Percentiles rank a stretch among this genome's conserved stretches.
Conservation (phyloP, 2,888 invertebrate genomes). For the Leucophenga montana region DNA sequence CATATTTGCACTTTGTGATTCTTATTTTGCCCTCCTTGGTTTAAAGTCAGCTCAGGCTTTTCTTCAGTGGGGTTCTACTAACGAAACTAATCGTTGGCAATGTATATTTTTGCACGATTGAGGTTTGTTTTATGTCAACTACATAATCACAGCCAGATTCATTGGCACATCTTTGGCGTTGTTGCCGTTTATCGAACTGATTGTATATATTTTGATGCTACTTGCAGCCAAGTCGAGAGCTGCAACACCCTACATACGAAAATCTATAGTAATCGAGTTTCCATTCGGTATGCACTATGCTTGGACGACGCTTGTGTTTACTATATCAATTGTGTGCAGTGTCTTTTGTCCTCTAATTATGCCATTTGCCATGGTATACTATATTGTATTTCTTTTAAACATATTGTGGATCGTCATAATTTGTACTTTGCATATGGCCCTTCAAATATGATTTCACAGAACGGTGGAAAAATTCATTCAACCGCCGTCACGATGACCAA, state of each 20-base stretch:
- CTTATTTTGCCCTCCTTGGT: conserved; percentile 92
- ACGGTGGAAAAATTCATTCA: conserved; percentile 86
- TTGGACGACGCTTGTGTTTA: conserved; percentile 92
- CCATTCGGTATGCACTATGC: conserved; percentile 96
- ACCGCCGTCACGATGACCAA: conserved; percentile 91
- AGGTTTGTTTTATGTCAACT: conserved; percentile 97
- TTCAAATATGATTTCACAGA: conserved; percentile 86
- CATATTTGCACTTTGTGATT: conserved; percentile 94
- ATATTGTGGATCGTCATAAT: conserved; percentile 95
- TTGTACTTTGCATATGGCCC: conserved; percentile 95
- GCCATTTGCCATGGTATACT: conserved; percentile 93
- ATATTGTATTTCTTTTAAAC: conserved; percentile 89
- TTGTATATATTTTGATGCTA: conserved; percentile 88
- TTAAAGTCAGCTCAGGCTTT: conserved; percentile 89
- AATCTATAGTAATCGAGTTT: conserved; percentile 93
- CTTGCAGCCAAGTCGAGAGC: conserved; percentile 88
- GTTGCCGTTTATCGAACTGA: conserved; percentile 92
- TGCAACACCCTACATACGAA: conserved; percentile 86
- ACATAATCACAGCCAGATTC: conserved; percentile 93
- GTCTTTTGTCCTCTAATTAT: conserved; percentile 93
- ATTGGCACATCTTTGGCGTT: conserved; percentile 93
- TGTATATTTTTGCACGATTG: conserved; percentile 96
- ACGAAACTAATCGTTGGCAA: conserved; percentile 82
- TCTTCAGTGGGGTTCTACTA: conserved; percentile 79
- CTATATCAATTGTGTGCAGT: conserved; percentile 92